Base-by-base conservation (phyloP, 2,888 invertebrate genomes). In the Meiosimyza platycephala region DNA sequence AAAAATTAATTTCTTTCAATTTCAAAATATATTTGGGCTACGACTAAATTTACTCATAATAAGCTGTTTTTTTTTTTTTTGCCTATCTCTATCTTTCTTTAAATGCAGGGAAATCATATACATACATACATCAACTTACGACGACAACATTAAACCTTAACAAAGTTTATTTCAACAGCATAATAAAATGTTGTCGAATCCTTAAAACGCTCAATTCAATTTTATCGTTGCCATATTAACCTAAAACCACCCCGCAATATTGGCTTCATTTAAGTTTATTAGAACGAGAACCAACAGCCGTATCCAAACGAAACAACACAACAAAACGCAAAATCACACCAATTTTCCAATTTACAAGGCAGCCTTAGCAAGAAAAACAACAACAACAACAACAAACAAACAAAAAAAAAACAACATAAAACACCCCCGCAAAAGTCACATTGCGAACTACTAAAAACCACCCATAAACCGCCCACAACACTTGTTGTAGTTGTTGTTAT, bases 231-330 rank as follows among this genome's bases (percentile, higher is more conserved):
- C 82, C 80, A 80, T 80, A 84, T 84, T 82, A 83, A 85, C 84
- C 84, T 82, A 82, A 83, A 84, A 84, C 79, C 83, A 80, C 82
- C 82, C 83, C 84, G 81, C 82, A 84, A 83, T 83, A 84, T 84
- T 83, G 84, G 82, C 82, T 82, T 82, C 84, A 84, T 84, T 84
- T 84, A 84, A 83, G 84, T 84, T 84, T 84, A 84, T 84, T 84
- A 82, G 82, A 81, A 79, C 78, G 73, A 73, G 69, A 60, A 47
- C 40, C 72, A 67, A 51, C 72, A 22, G 63, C 64, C 72, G 71
- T 70, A 69, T 55, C 68, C 71, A 70, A 57, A 63, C 28, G 76
- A 73, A 9, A 72, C 40, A 54, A 16, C 65, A 28, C n/a, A 67
- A 47, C 47, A 65, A 59, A 52, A 69, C 63, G 72, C 66, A 72